Evolutionary conservation across 2,113 vertebrate species (phyloP), one percentile per base, ranked within the genome.

Genomic region (Ellobius talpinus): DNA sequence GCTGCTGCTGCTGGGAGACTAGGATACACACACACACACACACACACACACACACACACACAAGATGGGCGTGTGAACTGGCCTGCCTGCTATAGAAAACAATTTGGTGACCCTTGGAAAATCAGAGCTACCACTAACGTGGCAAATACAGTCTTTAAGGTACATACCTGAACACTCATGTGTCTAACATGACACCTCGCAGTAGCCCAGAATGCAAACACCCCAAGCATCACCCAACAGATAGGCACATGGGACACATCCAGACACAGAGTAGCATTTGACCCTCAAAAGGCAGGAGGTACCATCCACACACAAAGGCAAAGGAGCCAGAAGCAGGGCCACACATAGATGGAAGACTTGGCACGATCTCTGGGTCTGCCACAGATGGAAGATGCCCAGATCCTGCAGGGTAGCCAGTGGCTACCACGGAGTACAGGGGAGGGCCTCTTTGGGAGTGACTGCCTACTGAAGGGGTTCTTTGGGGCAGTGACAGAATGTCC

Each of bases 341-440:
- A 0, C 19, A 0, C 7, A 23, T 0, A 1, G 1, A 10, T 0
- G 3, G 19, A 7, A 52, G 0, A 14, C 2, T 29, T n/a, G 31
- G 29, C 0, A 1, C 7, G 29, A 6, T 12, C 4, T 8, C 70
- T 23, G 2, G 8, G 70, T 39, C n/a, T 23, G 36, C 21, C 8
- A 73, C 21, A 73, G 70, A n/a, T 19, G 8, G 70, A 39, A 73
- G 70, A 39, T 39, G 0, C n/a, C 74, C 12, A 7, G 39, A 58
- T 23, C 66, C 5, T 14, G 47, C 8, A 4, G 42, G 29, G 0
- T 61, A n/a, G 47, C 4, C 0, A 9, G 31, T 8, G 23, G 17
- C 0, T 5, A 65, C 31, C 11, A 1, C 36, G 61, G 12, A 21
- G 24, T 10, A 14, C 58, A 70, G 82, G 3, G 19, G 1, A 5